Evolutionary conservation across 2,113 vertebrate species (phyloP).

Genomic region (Engystomops pustulosus): DNA sequence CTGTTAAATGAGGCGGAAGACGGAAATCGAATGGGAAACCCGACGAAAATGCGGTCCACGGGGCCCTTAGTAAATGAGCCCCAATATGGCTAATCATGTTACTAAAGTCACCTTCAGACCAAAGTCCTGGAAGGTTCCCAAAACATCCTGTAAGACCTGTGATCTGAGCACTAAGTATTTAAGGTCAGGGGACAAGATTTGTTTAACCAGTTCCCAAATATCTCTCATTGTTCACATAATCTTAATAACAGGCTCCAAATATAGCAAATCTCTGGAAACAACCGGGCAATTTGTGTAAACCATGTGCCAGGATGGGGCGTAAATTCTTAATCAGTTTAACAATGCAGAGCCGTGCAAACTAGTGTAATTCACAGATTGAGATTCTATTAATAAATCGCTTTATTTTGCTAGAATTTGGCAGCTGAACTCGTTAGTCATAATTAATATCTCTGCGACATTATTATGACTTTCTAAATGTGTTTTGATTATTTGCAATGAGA

Average conservation of each 20-base stretch:
- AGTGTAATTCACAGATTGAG: constrained; percentile 55
- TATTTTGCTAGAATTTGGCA: constrained; percentile 58
- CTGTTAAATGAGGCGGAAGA: too few species aligned
- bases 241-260: constrained; percentile 43
- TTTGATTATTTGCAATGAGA: neutral
- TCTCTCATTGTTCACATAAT: constrained; percentile 48
- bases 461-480: constrained; percentile 10
- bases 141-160: neutral
- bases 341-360: constrained; percentile 49
- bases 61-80: too few species aligned
- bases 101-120: neutral
- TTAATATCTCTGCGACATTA: neutral
- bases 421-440: constrained; percentile 3
- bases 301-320: constrained; percentile 42
- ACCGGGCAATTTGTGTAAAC: constrained; percentile 35
- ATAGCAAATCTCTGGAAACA: constrained; percentile 51
- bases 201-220: constrained; percentile 32
- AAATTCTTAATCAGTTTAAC: constrained; percentile 22
- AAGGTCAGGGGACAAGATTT: constrained; percentile 24
- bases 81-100: neutral
- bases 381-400: constrained; percentile 58
- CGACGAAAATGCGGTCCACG: too few species aligned
- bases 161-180: neutral
- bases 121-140: neutral
- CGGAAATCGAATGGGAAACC: too few species aligned